A percentile compares a stretch with the other conserved stretches of the same genome.
Evolutionary conservation across 2,888 invertebrate species (phyloP).

Genomic region (Thera britannica): DNA sequence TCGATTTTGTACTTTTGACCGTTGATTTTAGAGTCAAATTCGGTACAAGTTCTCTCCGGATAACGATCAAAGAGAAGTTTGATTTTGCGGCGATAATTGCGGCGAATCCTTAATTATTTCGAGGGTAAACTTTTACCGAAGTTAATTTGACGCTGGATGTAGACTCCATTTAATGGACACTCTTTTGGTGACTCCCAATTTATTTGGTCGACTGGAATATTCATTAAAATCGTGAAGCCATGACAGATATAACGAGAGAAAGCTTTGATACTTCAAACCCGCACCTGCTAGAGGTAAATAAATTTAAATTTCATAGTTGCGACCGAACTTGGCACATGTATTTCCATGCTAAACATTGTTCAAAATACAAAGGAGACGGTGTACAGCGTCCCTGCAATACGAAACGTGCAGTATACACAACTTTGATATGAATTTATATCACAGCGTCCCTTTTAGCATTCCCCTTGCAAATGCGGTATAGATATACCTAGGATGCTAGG

Average conservation of each 20-base stretch:
- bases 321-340: conserved; percentile 30
- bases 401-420: conserved; percentile 48
- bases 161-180: conserved; percentile 82
- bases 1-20: conserved; percentile 58
- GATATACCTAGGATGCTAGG: conserved; percentile 67
- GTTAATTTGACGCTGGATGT: conserved; percentile 81
- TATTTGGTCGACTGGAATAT: conserved; percentile 76
- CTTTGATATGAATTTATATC: conserved; percentile 64
- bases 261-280: conserved; percentile 56
- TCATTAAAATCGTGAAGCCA: conserved; percentile 72
- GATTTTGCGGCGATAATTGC: conserved; percentile 84
- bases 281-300: conserved; percentile 26
- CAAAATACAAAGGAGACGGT: conserved; percentile 61
- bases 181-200: conserved; percentile 82
- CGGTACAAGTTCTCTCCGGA: conserved; percentile 55
- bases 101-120: conserved; percentile 85
- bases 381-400: conserved; percentile 51
- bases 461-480: conserved; percentile 75
- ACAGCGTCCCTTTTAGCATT: conserved; percentile 77
- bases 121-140: conserved; percentile 82
- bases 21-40: conserved; percentile 56
- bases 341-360: conserved; percentile 54
- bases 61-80: conserved; percentile 81
- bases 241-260: conserved; percentile 56
- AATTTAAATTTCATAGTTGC: conserved; percentile 45